Evolutionary conservation across 2,797 vertebrate genomes (phyloP).

Genomic region (Crypturellus tataupa): DNA sequence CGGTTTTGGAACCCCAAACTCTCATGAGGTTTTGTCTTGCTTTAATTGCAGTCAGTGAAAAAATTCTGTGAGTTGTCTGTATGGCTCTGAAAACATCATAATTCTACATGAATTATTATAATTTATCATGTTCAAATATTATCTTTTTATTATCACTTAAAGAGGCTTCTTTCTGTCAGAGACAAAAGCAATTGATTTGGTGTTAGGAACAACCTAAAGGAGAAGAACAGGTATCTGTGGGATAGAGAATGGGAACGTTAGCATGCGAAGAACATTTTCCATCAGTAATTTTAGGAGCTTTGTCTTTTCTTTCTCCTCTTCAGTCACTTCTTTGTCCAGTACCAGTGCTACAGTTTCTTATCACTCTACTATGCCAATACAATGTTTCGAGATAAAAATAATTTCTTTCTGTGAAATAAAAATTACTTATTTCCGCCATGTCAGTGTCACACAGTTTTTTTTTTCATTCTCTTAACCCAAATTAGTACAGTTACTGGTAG

Average conservation of each 20-base stretch:
- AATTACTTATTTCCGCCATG: not conserved
- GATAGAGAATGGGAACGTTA: not conserved
- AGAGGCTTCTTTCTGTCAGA: not conserved
- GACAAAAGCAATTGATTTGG: not conserved
- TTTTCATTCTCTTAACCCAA: not conserved
- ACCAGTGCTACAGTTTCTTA: not conserved
- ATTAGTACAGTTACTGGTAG: not conserved
- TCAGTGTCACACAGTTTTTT: not conserved
- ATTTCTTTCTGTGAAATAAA: not conserved
- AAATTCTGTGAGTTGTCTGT: not conserved
- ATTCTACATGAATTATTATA: not conserved
- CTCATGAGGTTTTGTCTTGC: not conserved
- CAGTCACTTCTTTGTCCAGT: not conserved
- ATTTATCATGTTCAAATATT: not conserved
- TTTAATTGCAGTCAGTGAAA: not conserved
- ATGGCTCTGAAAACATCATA: not conserved
- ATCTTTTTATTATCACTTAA: not conserved
- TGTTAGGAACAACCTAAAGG: not conserved
- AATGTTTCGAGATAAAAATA: not conserved
- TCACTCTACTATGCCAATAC: not conserved
- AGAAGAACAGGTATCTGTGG: not conserved
- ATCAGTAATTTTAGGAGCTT: not conserved
- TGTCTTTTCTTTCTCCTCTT: not conserved
- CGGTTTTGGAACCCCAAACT: not conserved
- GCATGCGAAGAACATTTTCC: not conserved